Evolutionary conservation across 1,140 invertebrate genomes (phyloP).

Genomic region (Cyclargus thomasi): DNA sequence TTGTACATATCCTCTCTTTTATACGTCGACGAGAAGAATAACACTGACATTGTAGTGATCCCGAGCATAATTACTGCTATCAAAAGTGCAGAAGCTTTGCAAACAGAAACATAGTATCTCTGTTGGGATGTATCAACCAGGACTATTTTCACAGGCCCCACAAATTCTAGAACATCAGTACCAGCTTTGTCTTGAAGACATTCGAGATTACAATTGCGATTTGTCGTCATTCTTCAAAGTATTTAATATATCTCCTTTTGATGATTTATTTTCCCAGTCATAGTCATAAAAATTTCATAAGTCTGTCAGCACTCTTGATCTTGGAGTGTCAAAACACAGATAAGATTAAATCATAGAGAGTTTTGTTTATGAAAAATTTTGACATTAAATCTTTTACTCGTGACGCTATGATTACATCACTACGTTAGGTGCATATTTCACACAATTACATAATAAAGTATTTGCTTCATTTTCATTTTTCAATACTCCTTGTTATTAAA

Average conservation of each 20-base stretch:
- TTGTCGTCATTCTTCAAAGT: constrained; percentile 20
- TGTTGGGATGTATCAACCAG: constrained; percentile 39
- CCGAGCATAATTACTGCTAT: constrained; percentile 41
- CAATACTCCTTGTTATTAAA: too few relatives aligned
- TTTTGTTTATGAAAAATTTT: background rate
- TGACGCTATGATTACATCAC: background rate
- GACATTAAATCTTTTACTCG: too few relatives aligned
- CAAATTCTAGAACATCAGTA: constrained; percentile 37
- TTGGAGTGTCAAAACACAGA: background rate
- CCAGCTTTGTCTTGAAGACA: constrained; percentile 29
- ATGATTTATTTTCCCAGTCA: background rate
- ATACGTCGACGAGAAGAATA: constrained; percentile 36
- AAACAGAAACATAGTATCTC: constrained; percentile 32
- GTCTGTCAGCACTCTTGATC: background rate
- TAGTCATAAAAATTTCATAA: background rate
- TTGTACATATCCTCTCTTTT: constrained; percentile 20
- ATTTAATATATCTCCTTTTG: background rate
- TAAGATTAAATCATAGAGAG: background rate
- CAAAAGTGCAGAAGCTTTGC: constrained; percentile 31
- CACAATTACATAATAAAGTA: too few relatives aligned
- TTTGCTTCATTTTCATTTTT: too few relatives aligned
- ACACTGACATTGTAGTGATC: constrained; percentile 27
- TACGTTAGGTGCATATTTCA: too few relatives aligned
- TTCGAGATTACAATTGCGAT: constrained; percentile 40
- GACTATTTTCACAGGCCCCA: constrained; percentile 54